Base-by-base conservation (phyloP, 2,797 vertebrate species). In the Anolis apletophallus region DNA sequence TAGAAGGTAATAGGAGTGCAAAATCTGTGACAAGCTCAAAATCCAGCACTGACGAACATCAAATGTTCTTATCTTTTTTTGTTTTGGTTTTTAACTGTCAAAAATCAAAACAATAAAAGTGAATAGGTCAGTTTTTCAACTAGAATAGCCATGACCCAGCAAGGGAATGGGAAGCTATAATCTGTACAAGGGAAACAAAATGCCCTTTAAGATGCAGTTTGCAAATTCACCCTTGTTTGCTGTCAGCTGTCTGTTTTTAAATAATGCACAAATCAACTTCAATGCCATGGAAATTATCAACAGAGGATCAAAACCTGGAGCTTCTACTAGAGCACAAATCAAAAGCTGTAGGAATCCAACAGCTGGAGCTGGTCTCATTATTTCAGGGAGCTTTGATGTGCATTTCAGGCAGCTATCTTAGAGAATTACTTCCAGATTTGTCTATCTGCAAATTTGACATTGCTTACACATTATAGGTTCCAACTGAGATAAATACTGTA, bases 301-400 rank as follows among this genome's bases (percentile, higher is more conserved):
- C 95, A 95, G 87, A 95, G 94, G 95, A 97, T 97, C 95, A 96
- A 95, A 96, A 97, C 95, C 95, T 95, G 94, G 92, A 95, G 95
- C 91, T 96, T 95, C 95, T 95, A 92, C 93, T 95, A 87, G 91
- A 95, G 93, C 93, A 95, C 91, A 96, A 96, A 97, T 97, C 96
- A 96, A 96, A 96, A 97, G 95, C 96, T 94, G 95, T 95, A 95
- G 95, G 96, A 96, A 94, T 95, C 93, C 95, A 96, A 95, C 96
- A 96, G 96, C 96, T 96, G 96, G 95, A 96, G 95, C 88, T 90
- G 92, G 94, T 96, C 96, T 97, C 96, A 96, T 97, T 97, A 97
- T 96, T 97, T 96, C 92, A 83, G 89, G 32, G 8, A 77, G 91
- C 96, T 97, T 96, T 97, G 95, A 97, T 97, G 96, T 96, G 94